Evolutionary conservation across 2,888 invertebrate genomes (phyloP).

Genomic region (Cephus runcator): DNA sequence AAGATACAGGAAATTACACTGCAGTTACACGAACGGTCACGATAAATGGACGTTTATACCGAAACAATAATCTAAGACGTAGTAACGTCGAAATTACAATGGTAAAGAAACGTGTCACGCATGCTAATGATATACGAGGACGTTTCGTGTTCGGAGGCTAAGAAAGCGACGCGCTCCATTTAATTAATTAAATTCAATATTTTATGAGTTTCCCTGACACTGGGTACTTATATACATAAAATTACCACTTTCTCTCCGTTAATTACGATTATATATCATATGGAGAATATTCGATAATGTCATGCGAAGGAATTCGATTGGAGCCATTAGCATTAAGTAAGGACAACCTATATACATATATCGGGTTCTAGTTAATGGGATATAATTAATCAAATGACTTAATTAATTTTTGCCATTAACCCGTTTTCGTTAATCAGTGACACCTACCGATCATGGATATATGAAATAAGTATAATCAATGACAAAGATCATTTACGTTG

Average conservation of each 20-base stretch:
- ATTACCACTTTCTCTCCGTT: background rate
- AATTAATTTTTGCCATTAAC: background rate
- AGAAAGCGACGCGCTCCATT: background rate
- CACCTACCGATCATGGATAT: background rate
- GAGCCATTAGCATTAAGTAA: background rate
- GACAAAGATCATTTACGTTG: background rate
- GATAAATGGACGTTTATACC: background rate
- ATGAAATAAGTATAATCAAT: background rate
- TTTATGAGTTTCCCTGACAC: background rate
- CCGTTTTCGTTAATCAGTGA: background rate
- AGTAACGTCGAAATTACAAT: background rate
- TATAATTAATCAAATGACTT: background rate
- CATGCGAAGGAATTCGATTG: background rate
- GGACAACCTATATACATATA: background rate
- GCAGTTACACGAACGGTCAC: background rate
- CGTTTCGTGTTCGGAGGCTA: background rate
- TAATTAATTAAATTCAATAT: background rate
- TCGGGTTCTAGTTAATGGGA: background rate
- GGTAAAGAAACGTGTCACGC: conserved; percentile 7
- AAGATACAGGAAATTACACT: background rate
- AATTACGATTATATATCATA: background rate
- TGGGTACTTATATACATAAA: background rate
- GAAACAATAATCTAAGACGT: background rate
- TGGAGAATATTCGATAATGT: background rate
- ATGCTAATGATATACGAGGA: conserved; percentile 9